Evolutionary conservation across 2,888 invertebrate species (phyloP).

Genomic region (Tetanocera ferruginea): DNA sequence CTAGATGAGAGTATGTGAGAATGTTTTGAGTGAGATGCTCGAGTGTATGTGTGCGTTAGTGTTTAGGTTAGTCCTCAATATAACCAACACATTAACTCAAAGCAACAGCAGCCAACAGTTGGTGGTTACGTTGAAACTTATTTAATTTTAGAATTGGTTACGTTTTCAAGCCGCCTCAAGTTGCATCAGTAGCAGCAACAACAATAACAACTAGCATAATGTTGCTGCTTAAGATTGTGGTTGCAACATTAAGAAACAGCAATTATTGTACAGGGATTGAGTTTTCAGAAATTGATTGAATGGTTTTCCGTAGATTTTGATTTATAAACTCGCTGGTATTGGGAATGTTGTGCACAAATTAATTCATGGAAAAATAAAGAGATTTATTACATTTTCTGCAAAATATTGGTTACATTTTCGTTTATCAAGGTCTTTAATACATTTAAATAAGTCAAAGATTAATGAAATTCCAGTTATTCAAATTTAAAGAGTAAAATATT

Average conservation of each 20-base stretch:
- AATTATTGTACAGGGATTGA: too few species aligned
- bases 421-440: too few species aligned
- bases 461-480: too few species aligned
- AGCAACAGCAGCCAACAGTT: slow-evolving; percentile 15
- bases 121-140: slow-evolving; percentile 32
- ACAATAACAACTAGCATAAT: not conserved
- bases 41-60: slow-evolving; percentile 4
- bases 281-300: too few species aligned
- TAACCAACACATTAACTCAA: slow-evolving; percentile 20
- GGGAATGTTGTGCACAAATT: too few species aligned
- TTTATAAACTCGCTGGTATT: too few species aligned
- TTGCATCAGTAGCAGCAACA: not conserved
- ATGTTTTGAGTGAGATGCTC: slow-evolving; percentile 24
- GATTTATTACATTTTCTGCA: too few species aligned
- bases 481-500: too few species aligned
- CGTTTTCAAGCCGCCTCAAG: not conserved
- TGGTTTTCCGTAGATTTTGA: too few species aligned
- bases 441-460: too few species aligned
- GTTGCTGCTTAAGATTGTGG: not conserved
- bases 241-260: not conserved
- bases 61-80: not conserved
- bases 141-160: slow-evolving; percentile 18
- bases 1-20: slow-evolving; percentile 17
- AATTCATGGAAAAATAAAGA: too few species aligned
- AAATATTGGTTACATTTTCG: too few species aligned